phyloP scores from a whole-genome alignment of 2,888 invertebrate species.

The Stenodera caucasica region DNA sequence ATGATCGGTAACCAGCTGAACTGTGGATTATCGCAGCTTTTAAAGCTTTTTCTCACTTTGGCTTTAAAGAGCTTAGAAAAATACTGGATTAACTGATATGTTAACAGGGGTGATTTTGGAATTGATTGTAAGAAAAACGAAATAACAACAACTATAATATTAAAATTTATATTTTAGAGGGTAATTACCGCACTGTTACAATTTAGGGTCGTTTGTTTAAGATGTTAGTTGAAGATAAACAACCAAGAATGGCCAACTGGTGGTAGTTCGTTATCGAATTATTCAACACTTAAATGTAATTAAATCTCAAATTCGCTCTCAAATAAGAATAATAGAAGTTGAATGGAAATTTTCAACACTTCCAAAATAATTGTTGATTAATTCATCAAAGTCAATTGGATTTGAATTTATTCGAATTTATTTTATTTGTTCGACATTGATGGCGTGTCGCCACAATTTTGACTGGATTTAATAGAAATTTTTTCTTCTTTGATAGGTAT shows the following conservation, averaged over 20 bases:
- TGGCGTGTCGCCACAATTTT: not conserved
- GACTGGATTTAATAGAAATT: not conserved
- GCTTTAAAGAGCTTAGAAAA: not conserved
- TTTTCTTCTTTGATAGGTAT: not conserved
- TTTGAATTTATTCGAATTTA: not conserved
- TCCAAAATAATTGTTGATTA: constrained; percentile 1
- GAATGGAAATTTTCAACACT: constrained; percentile 8
- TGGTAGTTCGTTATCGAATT: constrained; percentile 47
- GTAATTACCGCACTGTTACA: not conserved
- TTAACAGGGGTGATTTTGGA: not conserved
- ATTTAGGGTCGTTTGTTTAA: constrained; percentile 39
- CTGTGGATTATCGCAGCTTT: not conserved
- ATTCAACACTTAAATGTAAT: constrained; percentile 47
- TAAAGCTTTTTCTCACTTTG: not conserved
- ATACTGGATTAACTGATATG: constrained; percentile 1
- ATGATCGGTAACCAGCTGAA: constrained; percentile 9
- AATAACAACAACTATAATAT: not conserved
- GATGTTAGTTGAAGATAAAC: constrained; percentile 49
- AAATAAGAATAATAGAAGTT: not conserved
- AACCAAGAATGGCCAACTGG: constrained; percentile 42
- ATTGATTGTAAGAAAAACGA: not conserved
- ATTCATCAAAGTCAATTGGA: not conserved
- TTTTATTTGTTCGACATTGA: not conserved
- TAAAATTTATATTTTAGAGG: not conserved
- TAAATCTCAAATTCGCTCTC: constrained; percentile 39